A percentile compares a stretch with the other conserved stretches of the same genome.
Conservation (phyloP, 2,113 vertebrate species). For the Plotosus lineatus region DNA sequence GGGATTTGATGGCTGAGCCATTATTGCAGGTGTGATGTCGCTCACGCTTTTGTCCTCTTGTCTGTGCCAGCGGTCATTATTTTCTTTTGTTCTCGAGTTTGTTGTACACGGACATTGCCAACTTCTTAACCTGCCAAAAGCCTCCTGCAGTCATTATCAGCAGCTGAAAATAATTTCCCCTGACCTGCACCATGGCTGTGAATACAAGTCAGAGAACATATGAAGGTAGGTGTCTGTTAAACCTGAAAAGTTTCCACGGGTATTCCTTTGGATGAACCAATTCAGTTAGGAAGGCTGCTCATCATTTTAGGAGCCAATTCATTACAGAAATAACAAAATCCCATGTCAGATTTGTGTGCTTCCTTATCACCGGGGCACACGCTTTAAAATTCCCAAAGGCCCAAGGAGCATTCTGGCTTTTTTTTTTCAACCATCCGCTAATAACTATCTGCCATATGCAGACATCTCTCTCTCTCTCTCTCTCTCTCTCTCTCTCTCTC, state of each 20-base stretch:
- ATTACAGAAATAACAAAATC: constrained; percentile 39
- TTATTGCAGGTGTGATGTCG: constrained; percentile 12
- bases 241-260: constrained; percentile 47
- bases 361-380: constrained; percentile 38
- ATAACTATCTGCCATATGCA: constrained; percentile 15
- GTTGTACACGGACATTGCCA: constrained; percentile 38
- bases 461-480: too few relatives aligned
- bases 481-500: too few relatives aligned
- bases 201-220: constrained; percentile 56
- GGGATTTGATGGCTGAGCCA: background rate
- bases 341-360: constrained; percentile 36
- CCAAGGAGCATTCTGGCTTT: background rate
- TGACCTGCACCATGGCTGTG: constrained; percentile 53
- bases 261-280: constrained; percentile 44
- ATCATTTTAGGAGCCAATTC: constrained; percentile 1
- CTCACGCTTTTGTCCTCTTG: constrained; percentile 20
- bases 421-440: constrained; percentile 26
- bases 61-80: constrained; percentile 40
- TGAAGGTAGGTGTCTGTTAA: constrained; percentile 58
- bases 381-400: constrained; percentile 20
- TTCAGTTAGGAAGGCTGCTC: constrained; percentile 46
- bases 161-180: constrained; percentile 64
- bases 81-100: constrained; percentile 45
- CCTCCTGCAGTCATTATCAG: constrained; percentile 45
- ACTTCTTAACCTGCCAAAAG: constrained; percentile 43